phyloP scores from a whole-genome alignment of 2,888 invertebrate species.

The Sesia apiformis region DNA sequence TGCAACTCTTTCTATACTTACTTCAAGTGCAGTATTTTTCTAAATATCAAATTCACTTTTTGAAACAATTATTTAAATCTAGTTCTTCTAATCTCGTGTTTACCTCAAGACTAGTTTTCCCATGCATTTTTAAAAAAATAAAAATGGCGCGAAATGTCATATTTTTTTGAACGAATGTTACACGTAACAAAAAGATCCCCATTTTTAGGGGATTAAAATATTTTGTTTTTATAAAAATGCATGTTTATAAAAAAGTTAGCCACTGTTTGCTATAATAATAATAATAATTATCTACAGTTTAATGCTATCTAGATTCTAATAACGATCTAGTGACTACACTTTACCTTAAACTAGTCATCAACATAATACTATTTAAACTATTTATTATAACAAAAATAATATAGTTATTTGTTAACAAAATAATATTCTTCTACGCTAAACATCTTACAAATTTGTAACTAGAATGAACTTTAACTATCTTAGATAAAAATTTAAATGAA shows the following conservation, averaged over 20 bases:
- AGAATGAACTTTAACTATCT: conserved; percentile 45
- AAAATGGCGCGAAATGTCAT: conserved; percentile 17
- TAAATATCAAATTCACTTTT: conserved; percentile 30
- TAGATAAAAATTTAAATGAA: conserved; percentile 41
- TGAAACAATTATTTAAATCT: conserved; percentile 30
- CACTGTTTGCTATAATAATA: conserved; percentile 53
- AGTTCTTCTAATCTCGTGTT: conserved; percentile 21
- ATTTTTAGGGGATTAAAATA: conserved; percentile 20
- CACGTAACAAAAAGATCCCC: conserved; percentile 20
- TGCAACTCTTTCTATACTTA: conserved; percentile 46
- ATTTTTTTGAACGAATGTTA: conserved; percentile 40
- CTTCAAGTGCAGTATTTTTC: conserved; percentile 56
- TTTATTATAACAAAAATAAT: conserved; percentile 40
- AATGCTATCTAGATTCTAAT: conserved; percentile 51
- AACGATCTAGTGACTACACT: conserved; percentile 43
- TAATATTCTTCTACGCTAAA: conserved; percentile 71
- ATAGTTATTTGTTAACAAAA: conserved; percentile 59
- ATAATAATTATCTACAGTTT: conserved; percentile 47
- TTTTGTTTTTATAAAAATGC: conserved; percentile 42
- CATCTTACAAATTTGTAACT: conserved; percentile 57
- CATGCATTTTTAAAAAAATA: conserved; percentile 40
- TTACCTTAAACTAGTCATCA: conserved; percentile 40
- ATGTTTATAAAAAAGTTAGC: conserved; percentile 25
- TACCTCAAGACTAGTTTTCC: conserved; percentile 13
- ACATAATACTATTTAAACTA: conserved; percentile 32